A percentile compares a stretch with the other conserved stretches of the same genome.
These are phyloP conservation scores for Murina feae DNA, from an alignment of 2,113 vertebrate genomes.

Conservation along the genomic window DNA sequence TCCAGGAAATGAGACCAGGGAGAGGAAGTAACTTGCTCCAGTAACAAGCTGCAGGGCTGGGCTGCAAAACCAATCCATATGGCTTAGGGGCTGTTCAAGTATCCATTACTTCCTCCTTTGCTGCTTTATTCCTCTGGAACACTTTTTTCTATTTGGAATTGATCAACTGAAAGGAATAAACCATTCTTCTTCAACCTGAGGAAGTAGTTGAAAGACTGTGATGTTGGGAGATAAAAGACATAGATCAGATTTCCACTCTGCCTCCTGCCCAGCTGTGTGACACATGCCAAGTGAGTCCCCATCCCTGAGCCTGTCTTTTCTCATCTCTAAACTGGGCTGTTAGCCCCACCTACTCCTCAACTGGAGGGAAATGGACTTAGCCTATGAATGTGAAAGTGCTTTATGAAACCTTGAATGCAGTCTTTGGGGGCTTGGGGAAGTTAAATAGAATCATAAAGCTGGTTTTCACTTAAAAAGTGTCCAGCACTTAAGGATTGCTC, in stretches of 20 bases:
- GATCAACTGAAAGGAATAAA: background rate
- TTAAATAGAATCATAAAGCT: background rate
- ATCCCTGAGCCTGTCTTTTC: background rate
- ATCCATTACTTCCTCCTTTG: background rate
- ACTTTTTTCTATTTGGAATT: background rate
- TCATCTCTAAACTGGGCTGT: background rate
- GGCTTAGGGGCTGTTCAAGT: background rate
- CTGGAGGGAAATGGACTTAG: background rate
- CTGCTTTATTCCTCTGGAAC: background rate
- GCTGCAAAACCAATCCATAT: background rate
- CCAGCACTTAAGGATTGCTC: background rate
- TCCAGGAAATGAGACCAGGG: background rate
- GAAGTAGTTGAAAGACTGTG: background rate
- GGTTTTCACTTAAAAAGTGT: background rate
- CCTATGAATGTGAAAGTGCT: background rate
- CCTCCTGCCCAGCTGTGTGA: background rate
- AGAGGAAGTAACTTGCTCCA: background rate
- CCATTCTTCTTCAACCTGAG: background rate
- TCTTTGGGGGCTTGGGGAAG: background rate
- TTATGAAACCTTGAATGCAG: background rate
- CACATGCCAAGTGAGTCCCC: too few species aligned
- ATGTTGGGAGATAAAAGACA: background rate
- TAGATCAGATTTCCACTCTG: background rate
- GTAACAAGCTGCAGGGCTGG: background rate
- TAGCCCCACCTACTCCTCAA: background rate